Conservation (phyloP, 2,797 vertebrate genomes). For the Urosaurus nigricauda region DNA sequence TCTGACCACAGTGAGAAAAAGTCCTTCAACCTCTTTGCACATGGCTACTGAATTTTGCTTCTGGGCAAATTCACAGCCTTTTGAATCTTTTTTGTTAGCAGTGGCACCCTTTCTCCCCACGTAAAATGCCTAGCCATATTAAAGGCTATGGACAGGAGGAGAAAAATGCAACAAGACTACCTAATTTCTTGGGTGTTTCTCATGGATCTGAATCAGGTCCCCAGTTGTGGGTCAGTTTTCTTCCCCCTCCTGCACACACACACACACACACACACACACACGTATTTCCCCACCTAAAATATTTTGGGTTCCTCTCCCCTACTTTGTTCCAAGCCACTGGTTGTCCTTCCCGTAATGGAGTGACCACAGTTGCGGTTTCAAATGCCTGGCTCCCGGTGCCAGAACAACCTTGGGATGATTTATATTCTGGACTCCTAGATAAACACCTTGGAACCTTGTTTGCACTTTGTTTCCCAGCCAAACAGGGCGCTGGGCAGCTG, state of each 20-base stretch:
- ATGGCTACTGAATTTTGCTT: neutral
- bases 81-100: neutral
- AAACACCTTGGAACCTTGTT: constrained; percentile 61
- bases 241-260: neutral
- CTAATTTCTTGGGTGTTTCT: neutral
- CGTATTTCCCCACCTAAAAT: neutral
- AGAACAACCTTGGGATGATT: constrained; percentile 46
- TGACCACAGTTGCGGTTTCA: constrained; percentile 61
- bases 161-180: neutral
- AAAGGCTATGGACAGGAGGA: neutral
- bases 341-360: constrained; percentile 62
- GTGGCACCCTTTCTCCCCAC: too few species aligned
- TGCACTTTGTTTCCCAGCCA: constrained; percentile 57
- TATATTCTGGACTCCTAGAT: constrained; percentile 60
- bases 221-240: constrained; percentile 22
- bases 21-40: neutral
- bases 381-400: neutral
- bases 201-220: neutral
- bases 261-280: too few species aligned
- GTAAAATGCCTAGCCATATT: too few species aligned
- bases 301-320: constrained; percentile 9
- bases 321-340: constrained; percentile 36
- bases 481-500: constrained; percentile 42
- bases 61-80: neutral
- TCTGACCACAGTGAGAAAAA: neutral